These are phyloP conservation scores for Volucella inflata DNA, from an alignment of 2,888 invertebrate genomes.

Conservation along the genomic window DNA sequence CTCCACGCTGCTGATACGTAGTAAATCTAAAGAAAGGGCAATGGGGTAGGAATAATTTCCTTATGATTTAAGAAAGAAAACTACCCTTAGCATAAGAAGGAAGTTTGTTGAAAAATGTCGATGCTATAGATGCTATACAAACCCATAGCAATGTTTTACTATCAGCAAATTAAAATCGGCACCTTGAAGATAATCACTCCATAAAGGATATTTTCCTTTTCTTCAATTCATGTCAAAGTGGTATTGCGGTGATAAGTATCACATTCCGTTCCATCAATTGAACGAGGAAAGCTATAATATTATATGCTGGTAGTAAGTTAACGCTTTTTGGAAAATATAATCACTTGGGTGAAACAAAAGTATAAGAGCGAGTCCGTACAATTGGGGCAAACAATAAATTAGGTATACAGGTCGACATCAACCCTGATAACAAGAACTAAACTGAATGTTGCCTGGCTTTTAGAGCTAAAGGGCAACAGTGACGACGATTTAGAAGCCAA, in stretches of 20 bases:
- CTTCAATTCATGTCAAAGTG: conserved; percentile 45
- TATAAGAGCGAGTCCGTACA: conserved; percentile 6
- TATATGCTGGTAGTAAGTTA: neutral
- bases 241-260: conserved; percentile 56
- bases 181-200: conserved; percentile 42
- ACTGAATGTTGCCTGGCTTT: conserved; percentile 8
- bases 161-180: conserved; percentile 65
- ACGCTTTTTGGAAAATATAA: conserved; percentile 13
- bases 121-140: conserved; percentile 2
- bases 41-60: conserved; percentile 36
- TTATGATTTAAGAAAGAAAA: conserved; percentile 8
- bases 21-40: conserved; percentile 6
- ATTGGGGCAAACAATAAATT: conserved; percentile 2
- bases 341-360: conserved; percentile 1
- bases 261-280: conserved; percentile 33
- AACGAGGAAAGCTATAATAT: neutral
- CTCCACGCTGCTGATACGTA: neutral
- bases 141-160: conserved; percentile 18
- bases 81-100: neutral
- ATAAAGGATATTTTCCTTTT: conserved; percentile 23
- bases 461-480: conserved; percentile 9
- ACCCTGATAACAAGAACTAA: conserved; percentile 20
- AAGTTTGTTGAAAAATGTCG: neutral
- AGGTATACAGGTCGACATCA: conserved; percentile 11
- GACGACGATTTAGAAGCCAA: conserved; percentile 41